A percentile compares a stretch with the other conserved stretches of the same genome.
Conservation (phyloP, 1,140 invertebrate species). For the Chelonus insularis region DNA sequence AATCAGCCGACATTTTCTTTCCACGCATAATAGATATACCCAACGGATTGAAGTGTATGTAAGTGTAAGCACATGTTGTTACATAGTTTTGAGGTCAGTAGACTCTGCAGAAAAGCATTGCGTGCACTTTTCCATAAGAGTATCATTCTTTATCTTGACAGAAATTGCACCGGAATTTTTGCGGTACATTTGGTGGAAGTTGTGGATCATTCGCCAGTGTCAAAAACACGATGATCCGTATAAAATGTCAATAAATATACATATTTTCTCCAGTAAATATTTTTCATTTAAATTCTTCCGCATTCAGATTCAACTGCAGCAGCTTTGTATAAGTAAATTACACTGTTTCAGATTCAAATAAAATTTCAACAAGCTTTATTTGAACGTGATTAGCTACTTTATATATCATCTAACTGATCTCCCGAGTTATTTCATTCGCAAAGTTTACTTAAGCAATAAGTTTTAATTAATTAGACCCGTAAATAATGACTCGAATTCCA, state of each 20-base stretch:
- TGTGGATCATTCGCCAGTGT: constrained; percentile 5
- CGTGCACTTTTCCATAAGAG: constrained; percentile 10
- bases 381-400: neutral
- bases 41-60: neutral
- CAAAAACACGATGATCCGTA: constrained; percentile 13
- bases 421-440: neutral
- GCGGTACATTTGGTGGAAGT: constrained; percentile 5
- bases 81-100: neutral
- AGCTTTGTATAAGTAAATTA: no score
- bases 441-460: constrained; percentile 9
- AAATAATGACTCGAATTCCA: constrained; percentile 14
- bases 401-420: constrained; percentile 11
- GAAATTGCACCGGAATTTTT: constrained; percentile 11
- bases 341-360: no score
- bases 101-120: constrained; percentile 10
- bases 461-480: constrained; percentile 21
- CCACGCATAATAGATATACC: neutral
- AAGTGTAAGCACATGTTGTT: neutral
- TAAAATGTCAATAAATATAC: neutral
- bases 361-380: neutral
- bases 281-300: no score
- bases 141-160: constrained; percentile 17
- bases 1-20: neutral
- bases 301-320: no score
- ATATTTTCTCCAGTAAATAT: neutral